Conservation (phyloP, 2,113 vertebrate genomes). For the Ornithorhynchus anatinus region DNA sequence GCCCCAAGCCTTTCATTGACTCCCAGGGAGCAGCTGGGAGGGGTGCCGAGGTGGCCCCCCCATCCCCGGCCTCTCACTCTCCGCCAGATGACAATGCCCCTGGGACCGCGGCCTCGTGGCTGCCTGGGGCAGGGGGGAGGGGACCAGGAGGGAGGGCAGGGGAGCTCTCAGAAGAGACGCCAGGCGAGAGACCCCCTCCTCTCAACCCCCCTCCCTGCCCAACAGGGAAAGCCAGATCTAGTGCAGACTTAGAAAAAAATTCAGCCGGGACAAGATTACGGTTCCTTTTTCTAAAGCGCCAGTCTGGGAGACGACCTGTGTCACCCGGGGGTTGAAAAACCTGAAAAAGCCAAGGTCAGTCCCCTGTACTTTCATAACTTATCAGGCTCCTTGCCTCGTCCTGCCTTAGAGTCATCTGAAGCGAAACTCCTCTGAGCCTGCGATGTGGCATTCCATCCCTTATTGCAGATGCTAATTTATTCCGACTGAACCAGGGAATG, state of each 20-base stretch:
- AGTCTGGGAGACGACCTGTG: no score
- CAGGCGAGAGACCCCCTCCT: background rate
- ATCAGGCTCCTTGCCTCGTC: background rate
- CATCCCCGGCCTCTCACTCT: background rate
- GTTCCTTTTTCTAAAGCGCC: no score
- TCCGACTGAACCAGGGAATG: background rate
- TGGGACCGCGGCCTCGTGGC: background rate
- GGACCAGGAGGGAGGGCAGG: background rate
- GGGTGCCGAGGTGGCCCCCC: background rate
- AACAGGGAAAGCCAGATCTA: no score
- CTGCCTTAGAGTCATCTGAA: background rate
- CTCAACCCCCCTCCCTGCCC: background rate
- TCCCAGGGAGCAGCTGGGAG: constrained; percentile 9
- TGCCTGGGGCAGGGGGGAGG: background rate
- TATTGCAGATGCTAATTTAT: background rate
- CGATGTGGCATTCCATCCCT: background rate
- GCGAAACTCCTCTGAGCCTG: accelerated
- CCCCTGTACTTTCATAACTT: background rate
- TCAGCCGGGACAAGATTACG: no score
- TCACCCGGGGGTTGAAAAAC: no score
- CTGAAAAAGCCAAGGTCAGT: no score
- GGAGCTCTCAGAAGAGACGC: background rate
- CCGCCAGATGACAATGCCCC: background rate
- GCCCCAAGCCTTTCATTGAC: constrained; percentile 8
- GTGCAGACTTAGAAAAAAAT: no score